Evolutionary conservation across 2,888 invertebrate species (phyloP).

Genomic region (Aphrophora alni): DNA sequence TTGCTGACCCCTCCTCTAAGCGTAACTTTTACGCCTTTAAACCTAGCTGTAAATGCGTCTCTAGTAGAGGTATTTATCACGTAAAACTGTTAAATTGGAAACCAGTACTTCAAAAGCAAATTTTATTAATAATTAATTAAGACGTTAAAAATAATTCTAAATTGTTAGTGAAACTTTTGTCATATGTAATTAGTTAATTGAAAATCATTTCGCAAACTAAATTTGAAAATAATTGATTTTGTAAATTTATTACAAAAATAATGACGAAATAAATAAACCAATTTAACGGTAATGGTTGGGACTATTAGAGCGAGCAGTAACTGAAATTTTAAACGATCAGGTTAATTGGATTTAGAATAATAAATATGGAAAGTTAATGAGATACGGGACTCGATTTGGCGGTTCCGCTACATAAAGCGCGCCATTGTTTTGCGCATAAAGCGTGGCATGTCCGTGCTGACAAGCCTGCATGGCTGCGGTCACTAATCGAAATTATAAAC

Average conservation of each 20-base stretch:
- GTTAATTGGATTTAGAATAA: constrained; percentile 3
- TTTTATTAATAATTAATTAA: no score
- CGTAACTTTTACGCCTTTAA: no score
- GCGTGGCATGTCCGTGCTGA: constrained; percentile 1
- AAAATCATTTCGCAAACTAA: not conserved
- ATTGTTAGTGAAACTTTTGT: no score
- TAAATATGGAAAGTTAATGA: constrained; percentile 5
- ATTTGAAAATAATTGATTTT: not conserved
- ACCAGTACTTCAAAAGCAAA: no score
- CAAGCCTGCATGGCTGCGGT: not conserved
- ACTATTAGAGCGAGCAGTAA: not conserved
- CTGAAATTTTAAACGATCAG: not conserved
- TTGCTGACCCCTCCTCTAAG: no score
- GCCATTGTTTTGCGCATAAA: not conserved
- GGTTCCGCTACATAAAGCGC: not conserved
- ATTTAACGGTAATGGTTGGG: not conserved
- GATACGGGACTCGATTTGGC: not conserved
- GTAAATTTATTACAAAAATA: not conserved
- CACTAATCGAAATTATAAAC: not conserved
- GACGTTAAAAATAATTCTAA: no score
- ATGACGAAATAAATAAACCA: not conserved
- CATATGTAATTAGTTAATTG: no score
- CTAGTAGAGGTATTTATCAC: no score
- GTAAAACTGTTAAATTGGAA: no score
- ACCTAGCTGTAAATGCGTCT: no score